Evolutionary conservation across 2,888 invertebrate species (phyloP).

Genomic region (Geophilus truncorum): DNA sequence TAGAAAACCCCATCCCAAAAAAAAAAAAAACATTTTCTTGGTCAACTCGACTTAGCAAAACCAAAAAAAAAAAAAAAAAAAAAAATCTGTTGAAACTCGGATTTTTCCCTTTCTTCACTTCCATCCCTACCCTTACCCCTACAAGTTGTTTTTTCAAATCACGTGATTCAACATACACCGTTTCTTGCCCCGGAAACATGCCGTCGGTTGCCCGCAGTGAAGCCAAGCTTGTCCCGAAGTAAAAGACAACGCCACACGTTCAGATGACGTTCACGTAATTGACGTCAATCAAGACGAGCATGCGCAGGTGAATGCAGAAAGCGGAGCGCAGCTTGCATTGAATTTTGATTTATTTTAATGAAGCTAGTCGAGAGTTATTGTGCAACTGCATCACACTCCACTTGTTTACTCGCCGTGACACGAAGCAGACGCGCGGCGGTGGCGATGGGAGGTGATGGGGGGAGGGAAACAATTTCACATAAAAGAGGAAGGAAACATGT

Average conservation of each 20-base stretch:
- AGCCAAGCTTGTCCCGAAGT: background rate
- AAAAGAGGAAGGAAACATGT: background rate
- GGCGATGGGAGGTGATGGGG: too few species aligned
- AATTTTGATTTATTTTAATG: background rate
- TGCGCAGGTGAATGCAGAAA: background rate
- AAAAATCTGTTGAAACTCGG: too few species aligned
- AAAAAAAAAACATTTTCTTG: too few species aligned
- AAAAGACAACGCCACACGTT: background rate
- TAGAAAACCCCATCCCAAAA: too few species aligned
- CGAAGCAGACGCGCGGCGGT: background rate
- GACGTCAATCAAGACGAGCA: background rate
- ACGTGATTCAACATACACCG: background rate
- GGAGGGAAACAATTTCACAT: constrained; percentile 5
- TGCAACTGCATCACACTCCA: background rate
- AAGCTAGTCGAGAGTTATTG: background rate
- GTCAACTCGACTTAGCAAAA: too few species aligned
- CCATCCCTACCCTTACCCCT: too few species aligned
- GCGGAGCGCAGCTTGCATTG: background rate
- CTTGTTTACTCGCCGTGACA: background rate
- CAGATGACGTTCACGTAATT: background rate
- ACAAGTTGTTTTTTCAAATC: background rate
- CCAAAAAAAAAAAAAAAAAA: background rate
- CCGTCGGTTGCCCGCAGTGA: background rate
- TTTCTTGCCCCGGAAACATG: background rate
- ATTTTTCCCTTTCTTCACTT: too few species aligned